Base-by-base conservation (phyloP, 2,888 invertebrate species). In the Noctuana brunneofusca region DNA sequence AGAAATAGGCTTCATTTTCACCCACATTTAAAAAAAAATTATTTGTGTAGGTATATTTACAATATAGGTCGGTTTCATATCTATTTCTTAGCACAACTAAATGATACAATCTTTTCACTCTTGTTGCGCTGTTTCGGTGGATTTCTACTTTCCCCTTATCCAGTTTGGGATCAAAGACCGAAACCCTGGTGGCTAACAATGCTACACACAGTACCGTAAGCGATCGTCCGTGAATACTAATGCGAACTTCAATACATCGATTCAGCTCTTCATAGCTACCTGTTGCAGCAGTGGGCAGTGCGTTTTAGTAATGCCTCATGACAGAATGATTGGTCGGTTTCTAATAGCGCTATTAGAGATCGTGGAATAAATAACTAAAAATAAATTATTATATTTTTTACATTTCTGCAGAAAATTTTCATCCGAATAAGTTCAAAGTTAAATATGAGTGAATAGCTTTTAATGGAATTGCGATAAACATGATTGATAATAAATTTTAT, bases 111-210 rank as follows among this genome's bases (percentile, higher is more conserved):
- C 56, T 67, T 75, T 75, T 72, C 69, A 66, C 64, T 55, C 27
- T 62, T 62, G 55, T 55, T 54, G 35, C 24, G 27, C 12, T 68
- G 72, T 76, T 80, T 79, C 63, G 74, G 81, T 82, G 82, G 85
- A 86, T 82, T 79, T 78, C 65, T 69, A 88, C 87, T 89, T 89
- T 89, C 89, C 76, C 84, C 75, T 71, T 78, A 78, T 80, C 79
- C 71, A 69, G 68, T 79, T 78, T 68, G 74, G 79, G 80, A 84
- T 84, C 84, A 80, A 76, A 79, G 76, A 78, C 75, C 77, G 72
- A 75, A 72, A 73, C 71, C 73, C 73, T 71, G 65, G 70, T 67
- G 58, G 66, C 41, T 69, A 73, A 76, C 75, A 75, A 86, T 84
- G 79, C 82, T 71, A 80, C 79, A 75, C 83, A 79, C 76, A 74